Base-by-base conservation (phyloP, 1,140 invertebrate genomes). In the Charaxes varanes region DNA sequence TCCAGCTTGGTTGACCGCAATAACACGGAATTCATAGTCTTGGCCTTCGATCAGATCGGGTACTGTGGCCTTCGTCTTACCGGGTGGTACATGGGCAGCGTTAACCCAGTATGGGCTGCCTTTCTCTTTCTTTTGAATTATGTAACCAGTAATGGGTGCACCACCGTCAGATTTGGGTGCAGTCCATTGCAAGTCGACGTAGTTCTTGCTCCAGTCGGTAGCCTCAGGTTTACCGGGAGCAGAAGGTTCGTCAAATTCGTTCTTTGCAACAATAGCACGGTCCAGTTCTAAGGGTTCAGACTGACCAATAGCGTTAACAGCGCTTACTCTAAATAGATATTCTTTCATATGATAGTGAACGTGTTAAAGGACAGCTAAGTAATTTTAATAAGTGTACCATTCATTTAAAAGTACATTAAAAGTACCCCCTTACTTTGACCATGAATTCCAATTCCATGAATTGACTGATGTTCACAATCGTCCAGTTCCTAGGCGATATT, bases 1-100 rank as follows among this genome's bases (percentile, higher is more conserved):
- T 18, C 98, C 98, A 28, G 95, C 97, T 65, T 95, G 91, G 82
- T 99, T 99, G 2, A 94, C 91, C 12, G 98, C 97, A 60, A 96
- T 94, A 0, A 99, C 89, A 53, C 98, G 87, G 88, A 99, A 99
- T 78, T 98, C 95, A 74, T 99, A 99, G 66, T 97, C 94, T 77
- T 97, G 94, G 16, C 96, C 96, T 80, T 97, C 95, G 2, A 89
- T 92, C 16, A 99, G 85, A 69, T 97, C 94, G 28, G 93, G 92
- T 22, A 98, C 93, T 34, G 91, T 91, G 19, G 91, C 90, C 54
- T 88, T 89, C 12, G 87, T 96, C 55, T 94, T 90, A 23, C 87
- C 90, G 2, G 91, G 87, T 26, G 93, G 92, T 2, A 96, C 93
- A 61, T 95, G 94, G 23, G 91, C 88, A 12, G 94, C 95, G 76